Base-by-base conservation (phyloP, 2,113 vertebrate species). In the Lampris incognitus region DNA sequence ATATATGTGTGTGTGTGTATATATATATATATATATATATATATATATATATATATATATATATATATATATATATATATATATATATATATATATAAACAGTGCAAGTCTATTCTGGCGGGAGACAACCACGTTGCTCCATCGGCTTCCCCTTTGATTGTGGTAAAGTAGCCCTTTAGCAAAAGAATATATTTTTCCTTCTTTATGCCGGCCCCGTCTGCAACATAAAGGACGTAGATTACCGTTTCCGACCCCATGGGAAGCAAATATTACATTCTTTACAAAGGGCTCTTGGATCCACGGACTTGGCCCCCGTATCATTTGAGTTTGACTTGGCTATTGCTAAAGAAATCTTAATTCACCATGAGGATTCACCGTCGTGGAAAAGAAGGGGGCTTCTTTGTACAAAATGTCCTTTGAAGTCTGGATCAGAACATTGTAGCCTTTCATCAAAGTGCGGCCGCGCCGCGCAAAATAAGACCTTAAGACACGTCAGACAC, bases 301-400 rank as follows among this genome's bases (percentile, higher is more conserved):
- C 95, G 95, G 95, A 95, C 94, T 94, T 94, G 89, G 95, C 94
- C 94, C 24, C 96, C 97, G 96, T 96, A 97, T 95, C 95, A 96
- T 97, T 97, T 96, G 95, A 97, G 95, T 98, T 96, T 95, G 97
- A 97, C 96, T 98, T 95, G 96, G 95, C 96, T 94, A 96, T 97
- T 96, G 96, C 97, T 95, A 96, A 98, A 97, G 97, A 98, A 98
- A 97, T 97, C 95, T 96, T 98, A 99, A 99, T 97, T 98, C 96
- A 98, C 97, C 98, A 95, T 99, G 98, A 99, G 97, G 97, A 98
- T 98, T 96, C 97, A 97, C 96, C 95, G 96, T 96, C 94, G 96
- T 95, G 96, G 95, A 88, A 97, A 97, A 98, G 96, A 96, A 94
- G 24, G 24, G 24, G 24, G 24, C 93, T 92, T 96, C 96, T 97